A percentile compares a stretch with the other conserved stretches of the same genome.
Evolutionary conservation across 2,888 invertebrate genomes (phyloP).

Genomic region (Caenorhabditis sp.): DNA sequence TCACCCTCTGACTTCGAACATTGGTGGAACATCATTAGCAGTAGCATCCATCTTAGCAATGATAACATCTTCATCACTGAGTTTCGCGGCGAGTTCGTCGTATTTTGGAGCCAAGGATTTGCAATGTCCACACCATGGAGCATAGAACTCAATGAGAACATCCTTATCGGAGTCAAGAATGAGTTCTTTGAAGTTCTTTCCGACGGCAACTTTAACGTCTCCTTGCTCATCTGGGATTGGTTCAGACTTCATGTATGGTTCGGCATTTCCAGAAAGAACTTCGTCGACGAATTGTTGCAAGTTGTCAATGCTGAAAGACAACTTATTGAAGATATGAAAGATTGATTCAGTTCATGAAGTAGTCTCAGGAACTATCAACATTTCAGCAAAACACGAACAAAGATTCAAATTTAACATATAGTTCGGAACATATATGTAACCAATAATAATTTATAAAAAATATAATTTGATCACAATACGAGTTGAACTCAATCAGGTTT

Average conservation of each 20-base stretch:
- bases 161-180: slow-evolving; percentile 90
- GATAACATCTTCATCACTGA: slow-evolving; percentile 83
- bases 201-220: slow-evolving; percentile 83
- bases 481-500: too few relatives aligned
- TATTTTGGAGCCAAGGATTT: slow-evolving; percentile 91
- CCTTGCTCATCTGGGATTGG: slow-evolving; percentile 85
- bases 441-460: too few relatives aligned
- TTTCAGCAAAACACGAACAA: too few relatives aligned
- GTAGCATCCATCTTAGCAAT: slow-evolving; percentile 99
- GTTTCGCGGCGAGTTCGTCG: slow-evolving; percentile 85
- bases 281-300: slow-evolving; percentile 86
- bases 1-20: slow-evolving; percentile 87
- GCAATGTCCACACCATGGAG: slow-evolving; percentile 99
- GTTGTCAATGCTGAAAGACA: slow-evolving; percentile 79
- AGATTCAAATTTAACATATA: too few relatives aligned
- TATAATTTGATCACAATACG: too few relatives aligned
- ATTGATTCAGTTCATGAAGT: too few relatives aligned
- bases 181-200: slow-evolving; percentile 90
- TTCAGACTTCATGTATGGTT: slow-evolving; percentile 94
- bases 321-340: background rate
- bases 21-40: slow-evolving; percentile 92
- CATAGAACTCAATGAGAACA: slow-evolving; percentile 95
- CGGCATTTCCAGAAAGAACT: slow-evolving; percentile 82
- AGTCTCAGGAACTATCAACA: too few relatives aligned
- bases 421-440: too few relatives aligned